Evolutionary conservation across 2,797 vertebrate genomes (phyloP).

Genomic region (Rhinatrema bivittatum): DNA sequence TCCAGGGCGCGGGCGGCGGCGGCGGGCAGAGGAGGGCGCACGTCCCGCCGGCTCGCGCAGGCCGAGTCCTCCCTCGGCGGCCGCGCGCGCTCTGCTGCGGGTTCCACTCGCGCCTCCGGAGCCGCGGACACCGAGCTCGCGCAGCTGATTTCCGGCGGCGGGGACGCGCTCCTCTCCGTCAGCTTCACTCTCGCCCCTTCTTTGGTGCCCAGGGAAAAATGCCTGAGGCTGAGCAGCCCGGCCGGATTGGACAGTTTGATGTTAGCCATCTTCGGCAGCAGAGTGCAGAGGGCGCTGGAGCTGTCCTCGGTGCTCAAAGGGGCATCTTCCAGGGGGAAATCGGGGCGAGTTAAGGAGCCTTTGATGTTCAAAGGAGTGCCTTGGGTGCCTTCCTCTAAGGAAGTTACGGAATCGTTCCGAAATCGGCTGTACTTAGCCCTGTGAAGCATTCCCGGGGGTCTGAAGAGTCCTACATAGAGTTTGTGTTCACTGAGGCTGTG

Average conservation of each 20-base stretch:
- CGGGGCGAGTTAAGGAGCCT: conserved; percentile 46
- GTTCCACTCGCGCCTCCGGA: no score
- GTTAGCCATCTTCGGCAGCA: conserved; percentile 76
- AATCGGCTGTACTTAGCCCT: conserved; percentile 87
- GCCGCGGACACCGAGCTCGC: conserved; percentile 33
- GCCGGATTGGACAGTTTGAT: conserved; percentile 70
- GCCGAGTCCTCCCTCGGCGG: no score
- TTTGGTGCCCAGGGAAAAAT: conserved; percentile 57
- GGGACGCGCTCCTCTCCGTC: conserved; percentile 35
- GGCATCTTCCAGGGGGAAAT: conserved; percentile 45
- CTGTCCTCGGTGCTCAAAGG: conserved; percentile 48
- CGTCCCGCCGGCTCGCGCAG: no score
- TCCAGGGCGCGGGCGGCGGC: conserved; percentile 31
- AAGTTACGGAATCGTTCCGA: conserved; percentile 74
- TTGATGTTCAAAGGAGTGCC: conserved; percentile 46
- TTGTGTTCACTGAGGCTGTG: conserved; percentile 47
- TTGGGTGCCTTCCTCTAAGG: conserved; percentile 65
- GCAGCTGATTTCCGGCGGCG: conserved; percentile 37
- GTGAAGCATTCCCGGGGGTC: conserved; percentile 80
- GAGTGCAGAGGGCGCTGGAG: conserved; percentile 64
- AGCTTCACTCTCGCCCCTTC: conserved; percentile 58
- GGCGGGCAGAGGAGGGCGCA: no score
- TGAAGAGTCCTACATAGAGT: conserved; percentile 53
- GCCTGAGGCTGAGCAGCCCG: conserved; percentile 56
- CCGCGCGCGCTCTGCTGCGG: no score